Evolutionary conservation across 2,797 vertebrate species (phyloP), one percentile per base, ranked within the genome.

Genomic region (Leontopithecus rosalia): DNA sequence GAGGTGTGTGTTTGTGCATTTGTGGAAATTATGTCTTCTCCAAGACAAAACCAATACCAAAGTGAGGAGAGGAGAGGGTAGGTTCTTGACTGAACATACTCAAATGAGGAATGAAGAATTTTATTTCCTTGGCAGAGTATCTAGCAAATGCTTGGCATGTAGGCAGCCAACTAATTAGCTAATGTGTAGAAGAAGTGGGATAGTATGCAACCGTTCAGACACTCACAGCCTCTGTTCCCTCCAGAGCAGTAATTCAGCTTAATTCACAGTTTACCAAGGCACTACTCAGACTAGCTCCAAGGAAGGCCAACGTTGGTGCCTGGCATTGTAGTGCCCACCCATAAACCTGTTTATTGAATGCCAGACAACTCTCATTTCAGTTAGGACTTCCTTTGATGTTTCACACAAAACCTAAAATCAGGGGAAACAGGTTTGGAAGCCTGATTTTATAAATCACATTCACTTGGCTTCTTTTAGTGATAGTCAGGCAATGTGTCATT

Each of bases 401-500:
- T 52, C 86, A 36, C 39, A 67, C n/a, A 55, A 73, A 94, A 90
- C 33, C 82, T 77, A 75, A 90, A 83, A 76, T 67, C 28, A 61
- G 36, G 61, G 96, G 90, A 80, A 76, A 48, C 39, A 8, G 20
- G 39, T 90, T 94, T 72, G 70, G 33, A 96, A 55, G 43, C 46
- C 86, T 61, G 33, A 4, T 81, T 92, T 96, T 52, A 76, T n/a
- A 33, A 30, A 58, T 82, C 70, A 61, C 50, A 94, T 41, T 95
- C 55, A 48, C 92, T 94, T 92, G 94, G 94, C 92, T 76, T 94
- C 83, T 97, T 95, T 98, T 94, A 94, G 98, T 97, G 97, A 97
- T 97, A 96, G 97, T 98, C 97, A 98, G 97, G 97, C 98, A 97
- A 96, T 97, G 97, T 98, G 98, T 98, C 98, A 97, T 98, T 98